Evolutionary conservation across 1,140 invertebrate species (phyloP).

Genomic region (Sminthurides bifidus): DNA sequence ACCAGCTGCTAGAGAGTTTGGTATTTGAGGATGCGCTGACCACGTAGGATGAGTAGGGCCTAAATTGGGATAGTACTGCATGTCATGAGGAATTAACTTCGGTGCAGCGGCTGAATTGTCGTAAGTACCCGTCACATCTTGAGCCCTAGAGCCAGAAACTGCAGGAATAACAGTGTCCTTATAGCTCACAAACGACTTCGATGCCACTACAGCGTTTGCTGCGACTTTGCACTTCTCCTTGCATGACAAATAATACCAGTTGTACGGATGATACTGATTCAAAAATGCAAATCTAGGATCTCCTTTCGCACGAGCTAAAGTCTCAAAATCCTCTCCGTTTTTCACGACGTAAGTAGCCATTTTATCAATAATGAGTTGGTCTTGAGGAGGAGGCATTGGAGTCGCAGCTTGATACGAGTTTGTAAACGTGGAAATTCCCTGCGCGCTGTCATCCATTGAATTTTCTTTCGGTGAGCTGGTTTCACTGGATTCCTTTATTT

Average conservation of each 20-base stretch:
- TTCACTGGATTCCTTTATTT: conserved; percentile 50
- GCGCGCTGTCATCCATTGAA: background rate
- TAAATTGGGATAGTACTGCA: background rate
- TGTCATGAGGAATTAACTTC: background rate
- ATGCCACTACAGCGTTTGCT: conserved; percentile 14
- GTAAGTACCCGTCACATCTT: background rate
- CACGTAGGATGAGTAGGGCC: background rate
- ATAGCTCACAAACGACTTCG: conserved; percentile 19
- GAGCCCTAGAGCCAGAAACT: background rate
- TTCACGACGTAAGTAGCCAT: conserved; percentile 90
- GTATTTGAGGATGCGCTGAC: background rate
- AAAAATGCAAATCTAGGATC: conserved; percentile 75
- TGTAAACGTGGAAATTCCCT: no score
- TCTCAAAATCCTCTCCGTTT: conserved; percentile 85
- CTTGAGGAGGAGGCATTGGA: conserved; percentile 53
- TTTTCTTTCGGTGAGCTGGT: background rate
- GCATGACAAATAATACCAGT: conserved; percentile 55
- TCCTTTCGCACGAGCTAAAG: conserved; percentile 67
- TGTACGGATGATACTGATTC: conserved; percentile 54
- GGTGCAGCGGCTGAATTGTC: background rate
- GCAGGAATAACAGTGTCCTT: background rate
- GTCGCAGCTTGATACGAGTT: no score
- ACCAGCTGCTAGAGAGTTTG: background rate
- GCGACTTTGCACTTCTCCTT: conserved; percentile 22
- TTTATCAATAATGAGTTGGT: conserved; percentile 82